These are phyloP conservation scores for Dryococelus australis DNA, from an alignment of 2,888 invertebrate genomes.

Conservation along the genomic window DNA sequence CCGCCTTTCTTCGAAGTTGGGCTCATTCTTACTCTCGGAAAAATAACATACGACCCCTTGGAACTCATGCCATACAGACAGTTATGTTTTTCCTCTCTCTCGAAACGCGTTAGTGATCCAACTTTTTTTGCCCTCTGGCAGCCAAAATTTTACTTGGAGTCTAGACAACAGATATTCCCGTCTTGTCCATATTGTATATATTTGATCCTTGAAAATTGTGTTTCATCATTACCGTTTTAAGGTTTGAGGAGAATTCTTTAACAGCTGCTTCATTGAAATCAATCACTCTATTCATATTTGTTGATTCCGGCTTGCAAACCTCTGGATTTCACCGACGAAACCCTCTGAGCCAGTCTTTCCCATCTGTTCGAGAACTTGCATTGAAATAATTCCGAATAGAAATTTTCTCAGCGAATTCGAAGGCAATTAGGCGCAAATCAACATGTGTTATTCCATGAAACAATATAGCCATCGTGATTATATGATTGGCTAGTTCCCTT, in stretches of 20 bases:
- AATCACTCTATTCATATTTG: not conserved
- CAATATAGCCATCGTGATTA: not conserved
- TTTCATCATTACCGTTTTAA: not conserved
- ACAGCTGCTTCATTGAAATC: not conserved
- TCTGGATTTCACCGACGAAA: not conserved
- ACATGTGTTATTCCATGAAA: not conserved
- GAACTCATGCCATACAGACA: slow-evolving; percentile 57
- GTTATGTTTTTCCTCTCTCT: slow-evolving; percentile 57
- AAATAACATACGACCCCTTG: slow-evolving; percentile 57
- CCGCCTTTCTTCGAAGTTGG: too few relatives aligned
- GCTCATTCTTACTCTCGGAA: slow-evolving; percentile 53
- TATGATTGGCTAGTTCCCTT: not conserved
- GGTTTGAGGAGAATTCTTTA: not conserved
- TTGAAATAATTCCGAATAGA: not conserved
- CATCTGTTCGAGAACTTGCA: not conserved
- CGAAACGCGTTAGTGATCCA: slow-evolving; percentile 54
- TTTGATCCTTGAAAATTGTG: not conserved
- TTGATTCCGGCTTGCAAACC: too few relatives aligned
- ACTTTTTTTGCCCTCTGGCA: not conserved
- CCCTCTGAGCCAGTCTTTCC: slow-evolving; percentile 12
- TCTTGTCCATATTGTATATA: not conserved
- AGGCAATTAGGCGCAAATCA: not conserved
- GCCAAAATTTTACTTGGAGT: not conserved
- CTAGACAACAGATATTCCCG: not conserved
- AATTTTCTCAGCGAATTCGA: not conserved